Base-by-base conservation (phyloP, 2,888 invertebrate species). In the Heliconius sara region DNA sequence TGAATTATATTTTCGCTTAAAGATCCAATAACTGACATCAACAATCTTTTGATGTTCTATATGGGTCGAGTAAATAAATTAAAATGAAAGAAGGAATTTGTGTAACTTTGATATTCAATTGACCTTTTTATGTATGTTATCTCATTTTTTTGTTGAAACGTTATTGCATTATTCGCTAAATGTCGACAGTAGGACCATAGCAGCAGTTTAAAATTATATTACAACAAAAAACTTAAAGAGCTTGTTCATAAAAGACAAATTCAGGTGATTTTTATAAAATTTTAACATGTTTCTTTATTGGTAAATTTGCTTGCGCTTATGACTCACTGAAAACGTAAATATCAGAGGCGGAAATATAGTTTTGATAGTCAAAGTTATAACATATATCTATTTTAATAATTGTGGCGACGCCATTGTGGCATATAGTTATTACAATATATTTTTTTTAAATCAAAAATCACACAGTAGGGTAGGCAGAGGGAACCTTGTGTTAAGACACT, bases 81-180 rank as follows among this genome's bases (percentile, higher is more conserved):
- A 76, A 57, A 27, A 76, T 76, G 43, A 76, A 67, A 76, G 67
- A 52, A 52, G 39, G 34, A 76, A 52, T 67, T 76, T 25, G 27
- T 74, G 12, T 67, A 63, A 47, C 67, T 76, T 76, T 76, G 76
- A 76, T 66, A 76, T 76, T 57, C 39, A 16, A 67, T 67, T 76
- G 66, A 76, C 67, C 75, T 75, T 63, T 75, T 75, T n/a, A 65
- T 60, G n/a, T 25, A 30, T 66, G 65, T 66, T 75, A 66, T 75
- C 66, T 75, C 10, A 22, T 9, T 47, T 70, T 34, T 47, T 70
- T 25, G 70, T 70, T 70, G 73, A 34, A 60, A 60, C 30, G 60
- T 30, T 22, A 16, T 47, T 43, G 16, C 47, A 9, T 70, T 70
- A 16, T 19, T 25, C 13, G 25, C 12, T 70, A 47, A 70, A 67